phyloP scores from a whole-genome alignment of 2,888 invertebrate species.

The Drosophila nr. perissopoda region DNA sequence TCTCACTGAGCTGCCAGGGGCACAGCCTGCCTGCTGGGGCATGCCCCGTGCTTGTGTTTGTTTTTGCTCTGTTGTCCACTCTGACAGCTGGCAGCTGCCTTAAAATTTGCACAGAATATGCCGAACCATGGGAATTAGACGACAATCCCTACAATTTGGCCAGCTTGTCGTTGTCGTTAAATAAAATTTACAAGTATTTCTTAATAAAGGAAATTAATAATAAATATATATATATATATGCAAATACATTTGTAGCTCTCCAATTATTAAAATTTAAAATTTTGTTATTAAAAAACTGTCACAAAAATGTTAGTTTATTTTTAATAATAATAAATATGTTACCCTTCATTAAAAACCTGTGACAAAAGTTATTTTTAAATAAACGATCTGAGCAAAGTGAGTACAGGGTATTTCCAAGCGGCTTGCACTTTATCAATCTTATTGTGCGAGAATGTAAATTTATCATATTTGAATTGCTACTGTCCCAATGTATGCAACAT shows the following conservation, averaged over 20 bases:
- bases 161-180: slow-evolving; percentile 56
- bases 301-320: neutral
- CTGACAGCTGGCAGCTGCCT: slow-evolving; percentile 77
- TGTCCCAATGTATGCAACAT: slow-evolving; percentile 13
- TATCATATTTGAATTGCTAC: slow-evolving; percentile 46
- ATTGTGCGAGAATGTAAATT: slow-evolving; percentile 32
- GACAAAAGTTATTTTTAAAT: neutral
- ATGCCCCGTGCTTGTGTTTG: slow-evolving; percentile 29
- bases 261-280: neutral
- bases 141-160: slow-evolving; percentile 69
- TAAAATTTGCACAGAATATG: slow-evolving; percentile 65
- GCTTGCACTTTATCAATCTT: slow-evolving; percentile 28
- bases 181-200: slow-evolving; percentile 69
- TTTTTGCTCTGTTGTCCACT: slow-evolving; percentile 53
- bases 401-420: neutral
- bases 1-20: slow-evolving; percentile 42
- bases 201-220: neutral
- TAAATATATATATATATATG: neutral
- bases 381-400: neutral
- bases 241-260: neutral
- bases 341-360: neutral
- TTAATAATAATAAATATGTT: neutral
- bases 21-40: slow-evolving; percentile 36
- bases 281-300: neutral
- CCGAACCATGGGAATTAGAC: slow-evolving; percentile 66